Conservation (phyloP, 2,113 vertebrate genomes). For the Ctenodactylus gundi region DNA sequence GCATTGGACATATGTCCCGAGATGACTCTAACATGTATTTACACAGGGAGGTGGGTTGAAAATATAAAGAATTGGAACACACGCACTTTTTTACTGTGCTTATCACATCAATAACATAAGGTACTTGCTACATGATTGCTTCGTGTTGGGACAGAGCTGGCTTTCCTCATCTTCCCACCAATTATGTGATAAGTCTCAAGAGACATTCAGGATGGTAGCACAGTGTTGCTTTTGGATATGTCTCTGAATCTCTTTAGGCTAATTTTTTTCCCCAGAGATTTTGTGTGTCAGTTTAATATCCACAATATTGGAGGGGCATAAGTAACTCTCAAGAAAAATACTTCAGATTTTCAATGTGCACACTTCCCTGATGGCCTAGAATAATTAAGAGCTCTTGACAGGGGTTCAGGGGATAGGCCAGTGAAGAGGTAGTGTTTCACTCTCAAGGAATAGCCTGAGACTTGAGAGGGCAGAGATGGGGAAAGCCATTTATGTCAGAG, state of each 20-base stretch:
- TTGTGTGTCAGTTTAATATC: not conserved
- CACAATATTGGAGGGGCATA: not conserved
- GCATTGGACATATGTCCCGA: not conserved
- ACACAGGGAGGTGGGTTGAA: not conserved
- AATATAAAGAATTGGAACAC: not conserved
- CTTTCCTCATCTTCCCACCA: not conserved
- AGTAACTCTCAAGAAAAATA: not conserved
- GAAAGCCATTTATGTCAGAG: not conserved
- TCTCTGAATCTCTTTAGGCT: not conserved
- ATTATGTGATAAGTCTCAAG: not conserved
- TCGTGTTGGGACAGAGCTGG: not conserved
- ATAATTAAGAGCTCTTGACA: not conserved
- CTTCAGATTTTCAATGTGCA: not conserved
- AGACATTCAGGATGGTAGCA: not conserved
- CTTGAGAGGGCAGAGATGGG: not conserved
- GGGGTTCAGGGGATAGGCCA: not conserved
- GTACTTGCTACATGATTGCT: not conserved
- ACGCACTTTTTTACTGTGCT: not conserved
- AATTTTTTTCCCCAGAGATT: not conserved
- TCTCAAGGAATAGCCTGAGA: not conserved
- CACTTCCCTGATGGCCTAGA: not conserved
- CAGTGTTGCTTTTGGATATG: not conserved
- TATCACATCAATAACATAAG: not conserved
- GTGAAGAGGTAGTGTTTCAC: not conserved
- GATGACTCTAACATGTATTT: not conserved